Evolutionary conservation across 2,888 invertebrate genomes (phyloP).

Genomic region (Eupithecia vulgata): DNA sequence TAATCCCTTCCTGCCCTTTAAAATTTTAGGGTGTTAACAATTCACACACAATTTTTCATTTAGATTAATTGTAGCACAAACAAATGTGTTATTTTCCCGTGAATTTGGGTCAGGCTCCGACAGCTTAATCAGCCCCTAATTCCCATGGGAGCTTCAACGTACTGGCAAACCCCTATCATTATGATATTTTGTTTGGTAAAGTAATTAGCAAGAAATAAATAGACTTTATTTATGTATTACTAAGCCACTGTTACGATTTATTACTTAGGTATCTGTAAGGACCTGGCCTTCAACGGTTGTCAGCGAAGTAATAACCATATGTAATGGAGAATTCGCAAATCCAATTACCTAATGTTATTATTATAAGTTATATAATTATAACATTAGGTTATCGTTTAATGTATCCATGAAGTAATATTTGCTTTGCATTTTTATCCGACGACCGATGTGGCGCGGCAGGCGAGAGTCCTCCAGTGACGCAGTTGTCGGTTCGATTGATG

Average conservation of each 20-base stretch:
- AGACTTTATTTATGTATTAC: background rate
- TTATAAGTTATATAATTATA: no score
- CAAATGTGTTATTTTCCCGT: background rate
- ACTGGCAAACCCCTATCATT: background rate
- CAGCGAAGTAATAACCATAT: no score
- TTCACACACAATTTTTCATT: background rate
- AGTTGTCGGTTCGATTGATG: no score
- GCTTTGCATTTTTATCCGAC: no score
- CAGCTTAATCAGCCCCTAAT: background rate
- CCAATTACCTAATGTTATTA: background rate
- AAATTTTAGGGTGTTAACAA: background rate
- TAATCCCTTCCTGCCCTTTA: background rate
- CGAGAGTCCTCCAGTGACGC: no score
- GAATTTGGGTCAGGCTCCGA: background rate
- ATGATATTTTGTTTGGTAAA: background rate
- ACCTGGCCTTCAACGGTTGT: background rate
- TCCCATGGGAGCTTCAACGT: background rate
- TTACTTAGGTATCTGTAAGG: background rate
- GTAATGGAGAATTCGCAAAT: background rate
- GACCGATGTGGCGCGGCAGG: no score
- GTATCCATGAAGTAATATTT: no score
- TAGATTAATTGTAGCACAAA: background rate
- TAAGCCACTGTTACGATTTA: background rate
- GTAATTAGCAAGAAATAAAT: background rate
- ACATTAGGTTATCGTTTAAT: no score